A percentile compares a stretch with the other conserved stretches of the same genome.
Evolutionary conservation across 2,888 invertebrate genomes (phyloP).

Genomic region (Hyalella azteca): DNA sequence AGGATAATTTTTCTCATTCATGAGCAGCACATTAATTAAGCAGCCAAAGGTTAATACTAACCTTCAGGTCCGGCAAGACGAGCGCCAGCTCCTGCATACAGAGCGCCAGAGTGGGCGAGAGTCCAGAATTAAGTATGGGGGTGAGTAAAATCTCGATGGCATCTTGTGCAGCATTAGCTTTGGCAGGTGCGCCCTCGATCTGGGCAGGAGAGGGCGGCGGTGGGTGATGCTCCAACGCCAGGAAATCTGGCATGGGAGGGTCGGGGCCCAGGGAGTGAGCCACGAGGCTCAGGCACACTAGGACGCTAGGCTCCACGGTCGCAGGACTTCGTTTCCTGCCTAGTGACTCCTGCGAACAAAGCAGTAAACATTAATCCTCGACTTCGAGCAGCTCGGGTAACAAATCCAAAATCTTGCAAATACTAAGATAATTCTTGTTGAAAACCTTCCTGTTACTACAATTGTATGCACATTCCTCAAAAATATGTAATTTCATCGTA

Average conservation of each 20-base stretch:
- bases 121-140: conserved; percentile 88
- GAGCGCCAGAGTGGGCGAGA: conserved; percentile 88
- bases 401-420: too few species aligned
- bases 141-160: conserved; percentile 73
- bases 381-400: too few species aligned
- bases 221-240: conserved; percentile 66
- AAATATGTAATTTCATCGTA: too few species aligned
- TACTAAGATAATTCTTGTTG: too few species aligned
- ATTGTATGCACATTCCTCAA: too few species aligned
- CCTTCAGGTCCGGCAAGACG: conserved; percentile 84
- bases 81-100: conserved; percentile 88
- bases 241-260: conserved; percentile 1
- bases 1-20: too few species aligned
- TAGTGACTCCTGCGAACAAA: conserved; percentile 70
- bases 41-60: too few species aligned
- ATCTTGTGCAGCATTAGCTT: conserved; percentile 86
- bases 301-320: conserved; percentile 84
- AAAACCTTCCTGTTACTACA: too few species aligned
- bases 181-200: conserved; percentile 79
- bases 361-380: background rate
- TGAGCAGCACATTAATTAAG: too few species aligned
- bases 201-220: conserved; percentile 86
- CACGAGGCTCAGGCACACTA: conserved; percentile 89
- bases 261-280: conserved; percentile 78
- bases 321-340: conserved; percentile 72